A percentile compares a stretch with the other conserved stretches of the same genome.
These are phyloP conservation scores for Popillia japonica DNA, from an alignment of 1,140 invertebrate species.

Conservation along the genomic window DNA sequence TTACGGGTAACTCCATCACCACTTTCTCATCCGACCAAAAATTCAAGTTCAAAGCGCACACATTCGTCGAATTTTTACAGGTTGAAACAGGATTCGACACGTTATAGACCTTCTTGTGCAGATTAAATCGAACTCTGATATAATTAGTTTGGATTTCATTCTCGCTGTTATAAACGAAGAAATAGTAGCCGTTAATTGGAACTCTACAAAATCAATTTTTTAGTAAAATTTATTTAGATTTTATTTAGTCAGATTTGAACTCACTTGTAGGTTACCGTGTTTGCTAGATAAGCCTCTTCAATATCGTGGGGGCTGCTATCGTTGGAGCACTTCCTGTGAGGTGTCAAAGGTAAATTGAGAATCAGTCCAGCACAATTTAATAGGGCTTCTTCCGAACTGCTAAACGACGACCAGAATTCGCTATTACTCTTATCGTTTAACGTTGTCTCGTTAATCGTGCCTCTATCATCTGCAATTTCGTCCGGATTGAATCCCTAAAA, in stretches of 20 bases:
- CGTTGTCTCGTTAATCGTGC: slow-evolving; percentile 68
- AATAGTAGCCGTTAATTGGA: slow-evolving; percentile 78
- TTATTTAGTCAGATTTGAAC: slow-evolving; percentile 18
- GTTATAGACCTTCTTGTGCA: slow-evolving; percentile 76
- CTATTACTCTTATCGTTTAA: slow-evolving; percentile 74
- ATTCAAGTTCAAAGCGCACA: slow-evolving; percentile 71
- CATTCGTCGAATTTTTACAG: slow-evolving; percentile 69
- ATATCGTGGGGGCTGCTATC: slow-evolving; percentile 60
- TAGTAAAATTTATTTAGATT: slow-evolving; percentile 41
- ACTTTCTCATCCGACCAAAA: slow-evolving; percentile 76
- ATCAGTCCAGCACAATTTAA: slow-evolving; percentile 78
- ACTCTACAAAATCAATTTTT: slow-evolving; percentile 65
- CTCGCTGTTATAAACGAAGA: slow-evolving; percentile 84
- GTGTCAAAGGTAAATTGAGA: slow-evolving; percentile 73
- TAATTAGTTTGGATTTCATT: slow-evolving; percentile 79
- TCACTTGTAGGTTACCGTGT: slow-evolving; percentile 72
- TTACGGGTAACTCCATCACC: slow-evolving; percentile 69
- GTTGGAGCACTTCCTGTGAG: slow-evolving; percentile 65
- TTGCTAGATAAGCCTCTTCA: slow-evolving; percentile 64
- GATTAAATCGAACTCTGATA: slow-evolving; percentile 71
- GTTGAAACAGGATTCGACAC: slow-evolving; percentile 66
- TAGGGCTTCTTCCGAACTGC: slow-evolving; percentile 77
- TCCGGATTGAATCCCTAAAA: slow-evolving; percentile 66
- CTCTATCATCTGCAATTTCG: slow-evolving; percentile 70
- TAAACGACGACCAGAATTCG: slow-evolving; percentile 83